phyloP scores from a whole-genome alignment of 1,140 invertebrate species.

The Drosophila busckii region DNA sequence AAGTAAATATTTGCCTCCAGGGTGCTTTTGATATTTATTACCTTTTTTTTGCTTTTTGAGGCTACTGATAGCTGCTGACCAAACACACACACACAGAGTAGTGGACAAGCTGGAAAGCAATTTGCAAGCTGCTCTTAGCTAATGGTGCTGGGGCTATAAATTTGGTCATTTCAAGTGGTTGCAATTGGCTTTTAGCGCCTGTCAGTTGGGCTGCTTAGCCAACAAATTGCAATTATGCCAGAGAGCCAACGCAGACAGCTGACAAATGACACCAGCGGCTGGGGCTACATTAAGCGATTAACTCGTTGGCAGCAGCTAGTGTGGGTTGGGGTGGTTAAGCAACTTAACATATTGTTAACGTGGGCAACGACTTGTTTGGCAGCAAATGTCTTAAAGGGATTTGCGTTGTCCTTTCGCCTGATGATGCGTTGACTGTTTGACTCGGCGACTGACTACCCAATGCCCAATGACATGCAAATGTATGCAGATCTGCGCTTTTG shows the following conservation, averaged over 20 bases:
- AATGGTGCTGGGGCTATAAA: conserved; percentile 60
- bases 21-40: conserved; percentile 78
- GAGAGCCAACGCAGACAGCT: conserved; percentile 41
- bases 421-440: conserved; percentile 52
- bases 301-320: conserved; percentile 45
- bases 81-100: no score
- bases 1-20: conserved; percentile 78
- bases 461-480: conserved; percentile 75
- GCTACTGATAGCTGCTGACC: conserved; percentile 33
- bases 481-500: conserved; percentile 78
- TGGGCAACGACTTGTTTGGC: conserved; percentile 55
- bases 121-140: conserved; percentile 38
- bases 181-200: conserved; percentile 2
- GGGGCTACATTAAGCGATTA: conserved; percentile 67
- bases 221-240: conserved; percentile 72
- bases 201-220: conserved; percentile 50
- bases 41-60: conserved; percentile 24
- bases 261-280: conserved; percentile 57
- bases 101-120: conserved; percentile 61
- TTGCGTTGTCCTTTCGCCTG: conserved; percentile 72
- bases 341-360: conserved; percentile 75
- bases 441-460: background rate
- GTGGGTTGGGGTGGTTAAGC: background rate
- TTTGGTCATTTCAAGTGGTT: conserved; percentile 44
- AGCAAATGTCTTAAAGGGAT: conserved; percentile 65